A percentile compares a stretch with the other conserved stretches of the same genome.
phyloP scores from a whole-genome alignment of 2,888 invertebrate genomes.

The Tachina lurida region DNA sequence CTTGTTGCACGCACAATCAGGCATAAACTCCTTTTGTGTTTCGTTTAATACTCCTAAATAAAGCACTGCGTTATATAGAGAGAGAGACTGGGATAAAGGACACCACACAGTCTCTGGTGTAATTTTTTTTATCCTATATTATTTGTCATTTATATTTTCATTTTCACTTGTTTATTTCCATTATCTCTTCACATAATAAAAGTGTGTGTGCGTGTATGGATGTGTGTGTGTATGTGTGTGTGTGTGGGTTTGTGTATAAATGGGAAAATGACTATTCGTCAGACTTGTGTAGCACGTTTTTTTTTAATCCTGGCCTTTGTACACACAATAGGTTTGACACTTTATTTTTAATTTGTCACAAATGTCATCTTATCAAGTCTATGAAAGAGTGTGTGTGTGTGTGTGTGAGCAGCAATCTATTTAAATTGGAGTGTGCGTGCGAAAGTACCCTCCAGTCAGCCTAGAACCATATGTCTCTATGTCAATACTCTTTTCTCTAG shows the following conservation, averaged over 20 bases:
- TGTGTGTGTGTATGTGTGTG: not conserved
- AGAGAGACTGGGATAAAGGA: conserved; percentile 15
- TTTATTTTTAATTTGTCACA: conserved; percentile 74
- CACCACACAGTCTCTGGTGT: conserved; percentile 40
- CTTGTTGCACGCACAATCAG: conserved; percentile 28
- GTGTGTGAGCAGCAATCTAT: not conserved
- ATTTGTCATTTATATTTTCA: conserved; percentile 66
- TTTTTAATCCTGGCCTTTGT: conserved; percentile 58
- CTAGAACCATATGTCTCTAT: no score
- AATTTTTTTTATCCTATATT: conserved; percentile 34
- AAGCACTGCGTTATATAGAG: conserved; percentile 12
- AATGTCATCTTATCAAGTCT: conserved; percentile 65
- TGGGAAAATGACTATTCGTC: conserved; percentile 5
- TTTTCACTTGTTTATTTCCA: conserved; percentile 63
- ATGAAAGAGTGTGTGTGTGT: conserved; percentile 14
- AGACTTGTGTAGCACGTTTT: not conserved
- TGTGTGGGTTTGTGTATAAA: conserved; percentile 2
- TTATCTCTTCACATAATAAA: conserved; percentile 19
- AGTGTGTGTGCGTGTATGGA: not conserved
- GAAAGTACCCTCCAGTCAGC: no score
- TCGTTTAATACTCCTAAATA: conserved; percentile 21
- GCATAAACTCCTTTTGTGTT: conserved; percentile 33
- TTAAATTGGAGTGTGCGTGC: not conserved
- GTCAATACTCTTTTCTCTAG: no score
- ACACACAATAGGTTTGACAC: conserved; percentile 72